Conservation (phyloP, 2,888 invertebrate species). For the Dichetophora obliterata region DNA sequence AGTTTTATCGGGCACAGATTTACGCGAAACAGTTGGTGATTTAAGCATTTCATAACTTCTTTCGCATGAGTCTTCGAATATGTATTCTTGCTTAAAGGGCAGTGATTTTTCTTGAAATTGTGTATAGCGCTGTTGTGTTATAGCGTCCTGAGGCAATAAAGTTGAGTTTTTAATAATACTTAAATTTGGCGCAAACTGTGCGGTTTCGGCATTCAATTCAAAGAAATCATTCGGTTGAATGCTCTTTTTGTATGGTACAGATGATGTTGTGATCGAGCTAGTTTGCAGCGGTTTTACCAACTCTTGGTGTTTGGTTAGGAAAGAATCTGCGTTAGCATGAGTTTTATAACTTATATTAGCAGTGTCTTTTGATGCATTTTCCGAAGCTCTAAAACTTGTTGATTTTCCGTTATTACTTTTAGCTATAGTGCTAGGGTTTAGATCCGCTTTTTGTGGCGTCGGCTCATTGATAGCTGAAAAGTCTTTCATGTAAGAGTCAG, state of each 20-base stretch:
- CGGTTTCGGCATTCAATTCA: conserved; percentile 64
- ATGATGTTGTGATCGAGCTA: neutral
- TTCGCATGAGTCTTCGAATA: conserved; percentile 14
- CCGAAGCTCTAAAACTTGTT: neutral
- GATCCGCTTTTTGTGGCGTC: neutral
- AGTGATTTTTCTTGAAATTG: conserved; percentile 51
- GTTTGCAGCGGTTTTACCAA: neutral
- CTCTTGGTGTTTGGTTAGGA: no score
- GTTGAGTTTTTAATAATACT: conserved; percentile 67
- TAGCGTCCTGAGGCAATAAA: conserved; percentile 51
- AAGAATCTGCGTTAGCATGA: neutral
- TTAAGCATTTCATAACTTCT: conserved; percentile 12
- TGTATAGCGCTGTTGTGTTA: conserved; percentile 33
- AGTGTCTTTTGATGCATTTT: neutral
- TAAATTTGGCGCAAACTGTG: conserved; percentile 61
- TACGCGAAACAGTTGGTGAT: conserved; percentile 19
- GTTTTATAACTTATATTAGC: neutral
- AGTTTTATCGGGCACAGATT: neutral
- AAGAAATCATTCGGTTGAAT: conserved; percentile 48
- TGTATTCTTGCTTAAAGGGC: conserved; percentile 48
- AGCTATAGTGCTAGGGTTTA: neutral
- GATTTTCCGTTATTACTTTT: neutral
- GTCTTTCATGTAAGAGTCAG: conserved; percentile 58
- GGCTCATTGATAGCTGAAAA: conserved; percentile 53
- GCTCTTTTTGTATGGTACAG: neutral